Evolutionary conservation across 2,113 vertebrate species (phyloP).

Genomic region (Riparia riparia): DNA sequence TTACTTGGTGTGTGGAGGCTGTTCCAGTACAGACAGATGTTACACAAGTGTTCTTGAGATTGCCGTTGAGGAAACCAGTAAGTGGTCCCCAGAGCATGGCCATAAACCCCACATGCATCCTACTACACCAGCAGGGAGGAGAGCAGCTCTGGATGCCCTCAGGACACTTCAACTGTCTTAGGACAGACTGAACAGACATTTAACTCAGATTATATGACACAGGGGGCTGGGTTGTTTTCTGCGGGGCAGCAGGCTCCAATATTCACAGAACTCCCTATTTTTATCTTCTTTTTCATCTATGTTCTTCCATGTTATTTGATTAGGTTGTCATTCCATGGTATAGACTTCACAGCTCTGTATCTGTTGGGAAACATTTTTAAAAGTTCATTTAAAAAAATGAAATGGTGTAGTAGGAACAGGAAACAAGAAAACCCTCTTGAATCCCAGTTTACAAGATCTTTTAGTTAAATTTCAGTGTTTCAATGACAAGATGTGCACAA

Average conservation of each 20-base stretch:
- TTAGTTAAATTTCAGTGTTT: neutral
- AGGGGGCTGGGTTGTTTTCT: rapidly evolving
- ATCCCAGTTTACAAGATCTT: neutral
- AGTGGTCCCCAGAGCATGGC: neutral
- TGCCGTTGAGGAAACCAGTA: neutral
- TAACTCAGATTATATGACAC: neutral
- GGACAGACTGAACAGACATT: neutral
- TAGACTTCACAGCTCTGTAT: neutral
- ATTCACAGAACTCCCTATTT: neutral
- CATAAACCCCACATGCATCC: rapidly evolving
- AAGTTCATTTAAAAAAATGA: neutral
- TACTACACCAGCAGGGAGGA: neutral
- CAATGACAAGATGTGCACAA: neutral
- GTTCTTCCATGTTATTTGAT: neutral
- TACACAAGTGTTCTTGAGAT: neutral
- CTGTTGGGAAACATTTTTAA: neutral
- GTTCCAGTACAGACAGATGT: neutral
- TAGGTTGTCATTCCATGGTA: neutral
- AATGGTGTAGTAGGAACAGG: neutral
- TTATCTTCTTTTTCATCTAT: neutral
- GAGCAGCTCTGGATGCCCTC: neutral
- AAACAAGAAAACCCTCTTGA: neutral
- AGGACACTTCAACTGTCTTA: neutral
- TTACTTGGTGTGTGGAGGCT: neutral
- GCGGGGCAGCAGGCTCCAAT: neutral